Evolutionary conservation across 1,140 invertebrate species (phyloP).

Genomic region (Lasioglossum albipes): DNA sequence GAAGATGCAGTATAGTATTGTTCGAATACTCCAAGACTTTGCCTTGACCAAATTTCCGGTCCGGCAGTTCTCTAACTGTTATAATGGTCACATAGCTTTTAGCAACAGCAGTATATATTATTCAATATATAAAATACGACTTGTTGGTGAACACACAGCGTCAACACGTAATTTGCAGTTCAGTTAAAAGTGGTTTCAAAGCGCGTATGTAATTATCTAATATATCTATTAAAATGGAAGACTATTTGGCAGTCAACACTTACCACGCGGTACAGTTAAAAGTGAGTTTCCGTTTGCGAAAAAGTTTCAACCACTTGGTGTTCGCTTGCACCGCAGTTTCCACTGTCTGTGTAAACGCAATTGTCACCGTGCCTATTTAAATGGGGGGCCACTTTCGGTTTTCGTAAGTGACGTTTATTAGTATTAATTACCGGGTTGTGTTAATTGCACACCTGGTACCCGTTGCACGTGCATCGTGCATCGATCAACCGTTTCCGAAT

Average conservation of each 20-base stretch:
- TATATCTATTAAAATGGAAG: no score
- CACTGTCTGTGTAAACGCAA: not conserved
- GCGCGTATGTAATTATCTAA: no score
- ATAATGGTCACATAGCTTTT: not conserved
- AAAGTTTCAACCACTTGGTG: no score
- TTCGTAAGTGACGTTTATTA: not conserved
- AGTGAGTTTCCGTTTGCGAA: not conserved
- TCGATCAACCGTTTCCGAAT: constrained; percentile 13
- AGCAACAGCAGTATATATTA: no score
- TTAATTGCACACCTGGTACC: not conserved
- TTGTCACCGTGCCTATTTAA: not conserved
- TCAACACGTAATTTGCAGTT: no score
- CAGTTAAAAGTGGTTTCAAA: no score
- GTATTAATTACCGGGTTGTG: not conserved
- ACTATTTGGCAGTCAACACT: not conserved
- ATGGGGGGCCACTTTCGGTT: not conserved
- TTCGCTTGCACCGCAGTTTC: not conserved
- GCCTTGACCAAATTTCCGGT: not conserved
- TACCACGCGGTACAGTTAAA: not conserved
- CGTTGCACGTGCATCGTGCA: not conserved
- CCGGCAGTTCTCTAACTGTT: not conserved
- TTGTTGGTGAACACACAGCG: no score
- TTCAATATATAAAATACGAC: no score
- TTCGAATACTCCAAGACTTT: not conserved
- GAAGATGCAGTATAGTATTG: no score